These are phyloP conservation scores for Glaucomys volans DNA, from an alignment of 2,113 vertebrate genomes.

Conservation along the genomic window DNA sequence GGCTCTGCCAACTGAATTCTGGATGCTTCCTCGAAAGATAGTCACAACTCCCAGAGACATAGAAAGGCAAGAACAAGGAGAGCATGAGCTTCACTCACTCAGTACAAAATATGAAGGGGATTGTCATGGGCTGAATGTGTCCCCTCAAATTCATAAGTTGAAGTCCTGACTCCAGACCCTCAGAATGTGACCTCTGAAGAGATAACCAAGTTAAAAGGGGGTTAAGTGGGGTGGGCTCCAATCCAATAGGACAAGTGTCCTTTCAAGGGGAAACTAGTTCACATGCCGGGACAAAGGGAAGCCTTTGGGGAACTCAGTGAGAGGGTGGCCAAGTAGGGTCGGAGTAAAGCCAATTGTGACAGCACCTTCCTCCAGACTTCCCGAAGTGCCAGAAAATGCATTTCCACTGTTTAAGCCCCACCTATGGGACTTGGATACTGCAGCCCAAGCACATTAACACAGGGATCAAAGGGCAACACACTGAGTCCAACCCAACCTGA, in stretches of 20 bases:
- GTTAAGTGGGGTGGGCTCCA: no score
- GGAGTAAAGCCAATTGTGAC: background rate
- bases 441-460: no score
- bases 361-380: background rate
- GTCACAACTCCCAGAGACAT: background rate
- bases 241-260: no score
- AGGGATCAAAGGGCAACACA: accelerated
- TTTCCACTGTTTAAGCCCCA: no score
- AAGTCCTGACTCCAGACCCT: background rate
- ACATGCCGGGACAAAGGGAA: background rate
- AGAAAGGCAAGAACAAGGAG: background rate
- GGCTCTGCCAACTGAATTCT: background rate
- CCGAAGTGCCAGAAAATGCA: background rate
- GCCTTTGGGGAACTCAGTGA: accelerated
- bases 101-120: background rate
- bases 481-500: background rate
- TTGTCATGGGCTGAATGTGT: background rate
- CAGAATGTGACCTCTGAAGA: background rate
- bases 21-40: background rate
- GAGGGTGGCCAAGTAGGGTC: accelerated
- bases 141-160: background rate
- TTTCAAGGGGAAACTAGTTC: background rate
- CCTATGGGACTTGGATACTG: background rate
- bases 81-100: background rate
- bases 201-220: background rate